Evolutionary conservation across 2,888 invertebrate species (phyloP).

Genomic region (Polia nebulosa): DNA sequence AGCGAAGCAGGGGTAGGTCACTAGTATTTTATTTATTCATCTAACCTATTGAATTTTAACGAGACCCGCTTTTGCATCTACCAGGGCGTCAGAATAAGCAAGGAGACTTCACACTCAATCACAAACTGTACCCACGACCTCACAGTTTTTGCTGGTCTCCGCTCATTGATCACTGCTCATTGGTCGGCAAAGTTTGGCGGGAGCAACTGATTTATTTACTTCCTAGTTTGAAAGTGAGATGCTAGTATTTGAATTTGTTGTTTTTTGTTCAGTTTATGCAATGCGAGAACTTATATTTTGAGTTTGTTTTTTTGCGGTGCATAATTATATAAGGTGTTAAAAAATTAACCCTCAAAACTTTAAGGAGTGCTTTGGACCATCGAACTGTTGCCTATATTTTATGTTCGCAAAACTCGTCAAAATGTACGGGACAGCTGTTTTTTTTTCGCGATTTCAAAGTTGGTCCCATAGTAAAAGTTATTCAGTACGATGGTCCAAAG

Average conservation of each 20-base stretch:
- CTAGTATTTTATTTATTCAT: too few relatives aligned
- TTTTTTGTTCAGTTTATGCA: conserved; percentile 9
- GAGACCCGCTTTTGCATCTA: not conserved
- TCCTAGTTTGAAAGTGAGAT: conserved; percentile 23
- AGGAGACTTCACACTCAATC: conserved; percentile 39
- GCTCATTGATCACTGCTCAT: conserved; percentile 57
- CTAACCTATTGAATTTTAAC: not conserved
- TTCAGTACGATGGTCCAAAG: too few relatives aligned
- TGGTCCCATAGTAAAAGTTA: too few relatives aligned
- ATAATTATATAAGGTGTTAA: too few relatives aligned
- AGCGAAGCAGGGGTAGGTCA: too few relatives aligned
- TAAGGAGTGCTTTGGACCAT: too few relatives aligned
- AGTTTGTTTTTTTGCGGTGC: not conserved
- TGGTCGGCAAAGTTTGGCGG: conserved; percentile 47
- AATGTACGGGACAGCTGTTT: too few relatives aligned
- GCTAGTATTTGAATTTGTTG: conserved; percentile 21
- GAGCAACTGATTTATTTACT: conserved; percentile 55
- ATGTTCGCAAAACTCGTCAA: too few relatives aligned
- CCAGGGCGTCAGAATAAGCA: conserved; percentile 16
- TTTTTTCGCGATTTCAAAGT: too few relatives aligned
- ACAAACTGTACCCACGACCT: conserved; percentile 32
- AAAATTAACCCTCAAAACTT: too few relatives aligned
- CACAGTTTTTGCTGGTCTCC: conserved; percentile 47
- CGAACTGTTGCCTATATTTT: too few relatives aligned
- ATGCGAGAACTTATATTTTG: not conserved